Percentiles rank a stretch among this genome's conserved stretches.
These are phyloP conservation scores for Dynastes grantii DNA, from an alignment of 2,888 invertebrate genomes.

Conservation along the genomic window DNA sequence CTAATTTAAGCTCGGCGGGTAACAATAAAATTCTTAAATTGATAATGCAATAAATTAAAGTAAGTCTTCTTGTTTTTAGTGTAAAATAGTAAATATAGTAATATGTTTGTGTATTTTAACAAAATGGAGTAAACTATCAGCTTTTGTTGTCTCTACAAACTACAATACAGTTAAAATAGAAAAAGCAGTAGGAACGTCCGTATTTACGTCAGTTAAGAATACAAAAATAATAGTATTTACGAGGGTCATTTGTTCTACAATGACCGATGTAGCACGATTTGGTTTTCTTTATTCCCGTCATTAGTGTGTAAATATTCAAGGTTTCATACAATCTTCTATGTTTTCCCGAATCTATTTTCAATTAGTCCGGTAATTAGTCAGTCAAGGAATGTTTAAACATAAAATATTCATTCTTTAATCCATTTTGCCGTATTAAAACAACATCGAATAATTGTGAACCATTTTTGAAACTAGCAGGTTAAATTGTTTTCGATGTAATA, in stretches of 20 bases:
- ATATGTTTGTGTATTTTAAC: too few relatives aligned
- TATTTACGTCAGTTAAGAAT: constrained; percentile 9
- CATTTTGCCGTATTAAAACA: too few relatives aligned
- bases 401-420: too few relatives aligned
- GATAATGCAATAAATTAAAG: constrained; percentile 4
- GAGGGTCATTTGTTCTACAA: constrained; percentile 1
- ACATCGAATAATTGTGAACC: too few relatives aligned
- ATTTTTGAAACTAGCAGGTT: too few relatives aligned
- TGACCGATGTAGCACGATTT: background rate
- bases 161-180: background rate
- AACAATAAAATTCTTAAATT: background rate
- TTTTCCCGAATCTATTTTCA: background rate
- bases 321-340: background rate
- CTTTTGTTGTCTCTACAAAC: too few relatives aligned
- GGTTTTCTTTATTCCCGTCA: background rate
- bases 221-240: constrained; percentile 1
- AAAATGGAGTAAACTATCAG: too few relatives aligned
- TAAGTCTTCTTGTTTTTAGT: background rate
- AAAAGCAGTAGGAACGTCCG: background rate
- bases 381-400: too few relatives aligned
- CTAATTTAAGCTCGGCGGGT: constrained; percentile 1
- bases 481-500: too few relatives aligned
- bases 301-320: background rate
- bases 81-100: too few relatives aligned
- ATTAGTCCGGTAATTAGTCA: background rate